Percentiles rank a stretch among this genome's conserved stretches.
Conservation (phyloP, 1,140 invertebrate genomes). For the Pollicipes pollicipes region DNA sequence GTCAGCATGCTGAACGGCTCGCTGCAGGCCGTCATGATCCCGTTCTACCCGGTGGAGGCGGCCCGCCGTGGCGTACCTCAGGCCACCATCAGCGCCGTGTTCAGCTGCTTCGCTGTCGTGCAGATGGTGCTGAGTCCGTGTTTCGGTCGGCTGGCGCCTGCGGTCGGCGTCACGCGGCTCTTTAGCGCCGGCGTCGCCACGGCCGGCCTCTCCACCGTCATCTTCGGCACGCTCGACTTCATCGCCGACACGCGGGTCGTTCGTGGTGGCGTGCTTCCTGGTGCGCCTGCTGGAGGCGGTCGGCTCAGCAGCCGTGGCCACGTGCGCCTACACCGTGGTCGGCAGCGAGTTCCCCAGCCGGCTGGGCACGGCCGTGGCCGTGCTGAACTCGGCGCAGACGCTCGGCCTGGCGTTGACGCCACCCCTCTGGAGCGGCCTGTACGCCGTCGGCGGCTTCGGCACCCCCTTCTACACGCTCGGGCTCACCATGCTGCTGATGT, state of each 20-base stretch:
- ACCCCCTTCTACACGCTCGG: slow-evolving; percentile 36
- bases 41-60: slow-evolving; percentile 28
- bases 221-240: slow-evolving; percentile 25
- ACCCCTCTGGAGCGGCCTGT: slow-evolving; percentile 29
- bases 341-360: slow-evolving; percentile 31
- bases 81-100: slow-evolving; percentile 19
- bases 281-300: slow-evolving; percentile 38
- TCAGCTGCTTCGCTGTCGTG: slow-evolving; percentile 22
- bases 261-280: slow-evolving; percentile 28
- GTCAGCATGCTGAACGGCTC: slow-evolving; percentile 28
- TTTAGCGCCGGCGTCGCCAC: slow-evolving; percentile 28
- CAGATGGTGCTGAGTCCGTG: slow-evolving; percentile 23
- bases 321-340: slow-evolving; percentile 39
- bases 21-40: slow-evolving; percentile 27
- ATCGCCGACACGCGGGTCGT: slow-evolving; percentile 36
- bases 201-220: slow-evolving; percentile 27
- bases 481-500: slow-evolving; percentile 28
- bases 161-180: slow-evolving; percentile 30
- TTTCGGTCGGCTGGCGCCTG: slow-evolving; percentile 32
- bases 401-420: slow-evolving; percentile 36
- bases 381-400: slow-evolving; percentile 27
- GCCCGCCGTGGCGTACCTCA: slow-evolving; percentile 25
- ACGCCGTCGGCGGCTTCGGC: slow-evolving; percentile 34
- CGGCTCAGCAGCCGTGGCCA: slow-evolving; percentile 33
- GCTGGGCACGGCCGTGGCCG: slow-evolving; percentile 28